Evolutionary conservation across 2,113 vertebrate genomes (phyloP).

Genomic region (Salminus brasiliensis): DNA sequence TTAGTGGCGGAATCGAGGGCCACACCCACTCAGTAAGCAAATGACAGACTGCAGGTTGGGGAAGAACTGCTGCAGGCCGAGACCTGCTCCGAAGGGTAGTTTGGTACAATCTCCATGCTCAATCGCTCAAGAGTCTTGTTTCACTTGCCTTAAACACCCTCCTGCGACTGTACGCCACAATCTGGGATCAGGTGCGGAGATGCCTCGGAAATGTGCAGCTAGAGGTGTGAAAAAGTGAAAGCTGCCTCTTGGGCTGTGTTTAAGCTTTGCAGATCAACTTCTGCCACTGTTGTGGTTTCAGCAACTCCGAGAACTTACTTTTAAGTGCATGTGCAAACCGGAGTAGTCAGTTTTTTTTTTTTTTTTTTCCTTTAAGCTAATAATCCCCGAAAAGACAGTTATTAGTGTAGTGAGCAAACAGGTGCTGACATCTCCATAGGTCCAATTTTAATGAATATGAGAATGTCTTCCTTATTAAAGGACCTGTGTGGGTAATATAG

Average conservation of each 20-base stretch:
- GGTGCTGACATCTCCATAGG: neutral
- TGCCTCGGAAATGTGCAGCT: no score
- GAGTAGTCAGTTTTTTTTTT: neutral
- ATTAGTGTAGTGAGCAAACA: neutral
- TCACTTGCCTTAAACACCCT: neutral
- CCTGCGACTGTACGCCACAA: neutral
- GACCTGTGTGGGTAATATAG: conserved; percentile 1
- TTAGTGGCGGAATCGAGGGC: conserved; percentile 53
- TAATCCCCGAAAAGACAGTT: neutral
- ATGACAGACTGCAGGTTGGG: conserved; percentile 54
- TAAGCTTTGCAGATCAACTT: neutral
- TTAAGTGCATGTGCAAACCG: neutral
- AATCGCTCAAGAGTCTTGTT: neutral
- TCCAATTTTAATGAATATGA: neutral
- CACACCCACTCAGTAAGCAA: conserved; percentile 60
- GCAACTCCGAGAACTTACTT: no score
- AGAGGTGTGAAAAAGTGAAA: neutral
- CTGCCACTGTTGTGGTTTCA: neutral
- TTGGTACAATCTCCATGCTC: neutral
- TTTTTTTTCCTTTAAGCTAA: neutral
- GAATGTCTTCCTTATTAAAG: conserved; percentile 24
- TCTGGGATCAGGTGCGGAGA: neutral
- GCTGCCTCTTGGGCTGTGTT: neutral
- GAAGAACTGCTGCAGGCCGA: conserved; percentile 55
- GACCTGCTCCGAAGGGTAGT: conserved; percentile 58